Base-by-base conservation (phyloP, 1,140 invertebrate species). In the Heliconius himera region DNA sequence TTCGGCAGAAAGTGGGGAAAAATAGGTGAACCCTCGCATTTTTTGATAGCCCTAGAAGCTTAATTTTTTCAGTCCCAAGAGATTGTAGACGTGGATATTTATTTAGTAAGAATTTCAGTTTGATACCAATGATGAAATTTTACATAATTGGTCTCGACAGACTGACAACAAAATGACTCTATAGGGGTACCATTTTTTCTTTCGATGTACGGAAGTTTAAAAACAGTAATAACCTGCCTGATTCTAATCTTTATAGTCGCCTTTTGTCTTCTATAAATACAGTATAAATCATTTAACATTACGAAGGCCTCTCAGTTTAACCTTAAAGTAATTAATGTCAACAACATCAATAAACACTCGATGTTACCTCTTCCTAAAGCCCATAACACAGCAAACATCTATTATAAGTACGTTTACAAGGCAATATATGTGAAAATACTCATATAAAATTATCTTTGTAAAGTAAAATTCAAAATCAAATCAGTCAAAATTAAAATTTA, bases 291-390 rank as follows among this genome's bases (percentile, higher is more conserved):
- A 16, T 60, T 22, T 22, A 60, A 11, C 56, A 60, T 60, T 26
- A 60, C 56, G 56, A 60, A 60, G 56, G 56, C 56, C n/a, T 60
- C 22, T 26, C 3, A 60, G 56, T 8, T 60, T 60, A 60, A 60
- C 56, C 56, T 60, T 60, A 26, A 36, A 6, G 33, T 36, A 22
- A 60, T 60, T 60, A 60, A 60, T 60, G 56, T 60, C 56, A 60
- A 60, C 56, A 8, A 60, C 56, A 60, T 60, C 56, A 60, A 22
- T 26, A 60, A 60, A 60, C n/a, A 60, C 56, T 60, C n/a, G n/a
- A 60, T 60, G 56, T 11, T 8, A 60, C 20, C 22, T 8, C 56
- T 60, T 60, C 56, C 56, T 60, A 26, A 60, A 60, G 9, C 56
- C 56, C 56, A 60, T 60, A 3, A 60, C n/a, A 60, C 8, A 13